Evolutionary conservation across 2,888 invertebrate species (phyloP).

Genomic region (Mimumesa dahlbomi): DNA sequence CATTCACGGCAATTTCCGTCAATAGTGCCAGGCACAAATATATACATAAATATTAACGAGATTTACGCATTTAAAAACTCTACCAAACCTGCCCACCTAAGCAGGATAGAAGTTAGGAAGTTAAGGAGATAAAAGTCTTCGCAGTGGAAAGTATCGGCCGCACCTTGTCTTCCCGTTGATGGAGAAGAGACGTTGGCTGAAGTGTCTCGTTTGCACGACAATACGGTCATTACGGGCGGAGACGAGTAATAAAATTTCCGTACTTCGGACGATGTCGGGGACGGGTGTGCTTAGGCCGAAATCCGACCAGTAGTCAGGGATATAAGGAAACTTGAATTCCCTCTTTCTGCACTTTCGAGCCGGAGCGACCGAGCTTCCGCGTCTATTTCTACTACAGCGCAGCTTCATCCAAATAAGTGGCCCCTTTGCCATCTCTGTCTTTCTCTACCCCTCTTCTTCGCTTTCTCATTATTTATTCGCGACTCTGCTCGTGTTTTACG

Average conservation of each 20-base stretch:
- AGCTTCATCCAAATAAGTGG: conserved; percentile 73
- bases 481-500: background rate
- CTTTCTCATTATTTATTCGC: conserved; percentile 41
- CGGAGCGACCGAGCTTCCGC: conserved; percentile 26
- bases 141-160: conserved; percentile 9
- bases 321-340: conserved; percentile 67
- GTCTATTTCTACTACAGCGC: conserved; percentile 57
- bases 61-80: no score
- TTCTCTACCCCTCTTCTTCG: background rate
- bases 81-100: no score
- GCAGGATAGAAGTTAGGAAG: no score
- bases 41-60: no score
- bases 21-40: no score
- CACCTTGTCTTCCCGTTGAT: conserved; percentile 1
- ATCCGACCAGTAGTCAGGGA: conserved; percentile 15
- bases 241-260: conserved; percentile 56
- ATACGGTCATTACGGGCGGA: conserved; percentile 61
- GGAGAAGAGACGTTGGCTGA: conserved; percentile 23
- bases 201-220: conserved; percentile 62
- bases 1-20: no score
- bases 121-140: conserved; percentile 16
- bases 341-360: conserved; percentile 54
- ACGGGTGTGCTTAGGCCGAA: conserved; percentile 18
- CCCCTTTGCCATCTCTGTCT: conserved; percentile 45
- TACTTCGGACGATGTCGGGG: conserved; percentile 9